Evolutionary conservation across 2,888 invertebrate species (phyloP).

Genomic region (Tridacna gigas): DNA sequence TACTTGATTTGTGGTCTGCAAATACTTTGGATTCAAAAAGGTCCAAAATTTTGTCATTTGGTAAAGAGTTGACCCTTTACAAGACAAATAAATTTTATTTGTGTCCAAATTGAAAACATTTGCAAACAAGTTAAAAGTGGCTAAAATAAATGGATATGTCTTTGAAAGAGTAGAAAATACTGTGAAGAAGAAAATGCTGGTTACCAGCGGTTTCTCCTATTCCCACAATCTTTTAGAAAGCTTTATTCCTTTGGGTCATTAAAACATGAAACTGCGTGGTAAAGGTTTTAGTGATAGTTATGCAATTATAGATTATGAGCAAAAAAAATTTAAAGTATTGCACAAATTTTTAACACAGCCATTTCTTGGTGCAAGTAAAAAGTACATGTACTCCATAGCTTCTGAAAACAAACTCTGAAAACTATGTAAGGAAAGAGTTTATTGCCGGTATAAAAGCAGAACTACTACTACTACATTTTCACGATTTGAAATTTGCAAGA

Average conservation of each 20-base stretch:
- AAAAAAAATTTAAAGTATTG: too few relatives aligned
- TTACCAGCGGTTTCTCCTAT: not conserved
- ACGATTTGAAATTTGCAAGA: too few relatives aligned
- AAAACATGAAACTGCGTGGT: not conserved
- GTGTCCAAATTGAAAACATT: not conserved
- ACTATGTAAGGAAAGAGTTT: too few relatives aligned
- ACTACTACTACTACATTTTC: too few relatives aligned
- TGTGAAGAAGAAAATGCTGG: slow-evolving; percentile 3
- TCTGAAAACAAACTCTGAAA: too few relatives aligned
- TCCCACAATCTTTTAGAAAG: not conserved
- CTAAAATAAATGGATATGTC: not conserved
- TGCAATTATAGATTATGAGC: too few relatives aligned
- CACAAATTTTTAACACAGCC: too few relatives aligned
- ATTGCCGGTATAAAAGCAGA: too few relatives aligned
- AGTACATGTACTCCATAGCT: too few relatives aligned
- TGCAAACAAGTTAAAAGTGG: not conserved
- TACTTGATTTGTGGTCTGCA: not conserved
- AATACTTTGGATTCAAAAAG: not conserved
- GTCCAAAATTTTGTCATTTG: too few relatives aligned
- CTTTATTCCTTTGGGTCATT: not conserved
- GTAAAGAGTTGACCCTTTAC: too few relatives aligned
- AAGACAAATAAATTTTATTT: not conserved
- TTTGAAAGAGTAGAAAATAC: not conserved
- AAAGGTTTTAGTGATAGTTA: not conserved
- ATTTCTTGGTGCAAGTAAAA: too few relatives aligned